Percentiles rank a stretch among this genome's conserved stretches.
Conservation (phyloP, 2,113 vertebrate genomes). For the Catharus fuscescens region DNA sequence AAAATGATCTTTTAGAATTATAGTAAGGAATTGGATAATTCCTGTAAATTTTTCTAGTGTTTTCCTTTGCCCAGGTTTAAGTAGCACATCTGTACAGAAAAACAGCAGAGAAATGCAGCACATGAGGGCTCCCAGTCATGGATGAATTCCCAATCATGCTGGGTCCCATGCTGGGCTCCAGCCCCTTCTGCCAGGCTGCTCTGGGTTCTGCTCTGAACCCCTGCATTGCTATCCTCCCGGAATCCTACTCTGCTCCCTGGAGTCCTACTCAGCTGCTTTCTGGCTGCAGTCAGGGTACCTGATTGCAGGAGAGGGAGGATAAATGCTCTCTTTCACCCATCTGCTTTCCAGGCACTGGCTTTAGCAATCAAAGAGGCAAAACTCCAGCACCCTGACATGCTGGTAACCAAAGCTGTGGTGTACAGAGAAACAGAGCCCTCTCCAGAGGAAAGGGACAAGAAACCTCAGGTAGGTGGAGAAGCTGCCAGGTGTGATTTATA, state of each 20-base stretch:
- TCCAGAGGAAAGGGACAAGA: conserved; percentile 88
- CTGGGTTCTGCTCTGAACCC: not conserved
- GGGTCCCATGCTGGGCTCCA: not conserved
- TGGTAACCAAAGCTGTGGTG: conserved; percentile 98
- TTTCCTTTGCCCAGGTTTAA: not conserved
- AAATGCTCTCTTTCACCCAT: not conserved
- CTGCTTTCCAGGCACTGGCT: conserved; percentile 85
- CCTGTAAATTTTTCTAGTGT: not conserved
- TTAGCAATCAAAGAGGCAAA: conserved; percentile 98
- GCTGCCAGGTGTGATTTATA: not conserved
- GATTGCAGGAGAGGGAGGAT: not conserved
- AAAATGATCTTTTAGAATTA: not conserved
- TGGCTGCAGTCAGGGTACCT: not conserved
- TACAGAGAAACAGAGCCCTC: conserved; percentile 97
- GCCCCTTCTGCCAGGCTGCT: not conserved
- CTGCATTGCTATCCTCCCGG: not conserved
- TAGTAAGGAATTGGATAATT: not conserved
- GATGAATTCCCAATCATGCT: accelerated
- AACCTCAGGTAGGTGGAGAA: conserved; percentile 80
- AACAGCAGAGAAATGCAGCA: not conserved
- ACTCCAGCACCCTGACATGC: conserved; percentile 97
- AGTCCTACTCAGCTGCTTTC: not conserved
- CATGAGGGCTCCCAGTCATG: accelerated
- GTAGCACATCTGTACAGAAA: not conserved
- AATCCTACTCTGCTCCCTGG: not conserved